Evolutionary conservation across 2,888 invertebrate species (phyloP).

Genomic region (Zaprionus lineosus): DNA sequence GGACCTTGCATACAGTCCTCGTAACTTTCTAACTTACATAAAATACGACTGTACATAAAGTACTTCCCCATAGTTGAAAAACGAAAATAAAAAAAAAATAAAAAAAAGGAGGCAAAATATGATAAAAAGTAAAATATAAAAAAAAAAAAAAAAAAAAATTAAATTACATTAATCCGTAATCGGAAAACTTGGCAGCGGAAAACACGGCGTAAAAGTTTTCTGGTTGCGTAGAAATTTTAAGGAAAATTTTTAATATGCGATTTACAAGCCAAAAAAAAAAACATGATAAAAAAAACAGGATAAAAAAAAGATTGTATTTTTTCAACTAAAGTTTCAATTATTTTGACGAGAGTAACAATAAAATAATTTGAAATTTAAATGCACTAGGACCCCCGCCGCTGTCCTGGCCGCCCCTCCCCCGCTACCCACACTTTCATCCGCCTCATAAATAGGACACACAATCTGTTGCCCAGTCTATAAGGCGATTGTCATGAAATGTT

Average conservation of each 20-base stretch:
- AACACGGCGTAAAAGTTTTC: constrained; percentile 57
- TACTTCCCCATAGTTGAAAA: constrained; percentile 17
- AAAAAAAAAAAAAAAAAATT: constrained; percentile 33
- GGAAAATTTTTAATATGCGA: constrained; percentile 69
- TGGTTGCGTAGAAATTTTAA: constrained; percentile 51
- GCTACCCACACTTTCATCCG: not conserved
- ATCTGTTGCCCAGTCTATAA: constrained; percentile 58
- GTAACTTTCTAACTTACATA: constrained; percentile 30
- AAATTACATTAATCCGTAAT: constrained; percentile 79
- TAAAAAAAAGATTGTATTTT: constrained; percentile 54
- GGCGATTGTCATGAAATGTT: constrained; percentile 37
- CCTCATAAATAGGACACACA: constrained; percentile 51
- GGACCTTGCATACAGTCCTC: constrained; percentile 17
- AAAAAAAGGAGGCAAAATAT: constrained; percentile 32
- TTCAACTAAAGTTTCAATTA: constrained; percentile 76
- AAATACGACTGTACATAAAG: constrained; percentile 28
- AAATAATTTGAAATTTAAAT: constrained; percentile 77
- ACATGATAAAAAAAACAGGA: constrained; percentile 22
- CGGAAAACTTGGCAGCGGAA: constrained; percentile 73
- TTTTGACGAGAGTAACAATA: constrained; percentile 59
- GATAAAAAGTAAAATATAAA: constrained; percentile 53
- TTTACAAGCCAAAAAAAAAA: constrained; percentile 59
- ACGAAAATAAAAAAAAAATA: constrained; percentile 19
- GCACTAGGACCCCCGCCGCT: constrained; percentile 43
- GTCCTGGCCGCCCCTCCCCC: not conserved